Evolutionary conservation across 2,113 vertebrate genomes (phyloP).

Genomic region (Indri indri): DNA sequence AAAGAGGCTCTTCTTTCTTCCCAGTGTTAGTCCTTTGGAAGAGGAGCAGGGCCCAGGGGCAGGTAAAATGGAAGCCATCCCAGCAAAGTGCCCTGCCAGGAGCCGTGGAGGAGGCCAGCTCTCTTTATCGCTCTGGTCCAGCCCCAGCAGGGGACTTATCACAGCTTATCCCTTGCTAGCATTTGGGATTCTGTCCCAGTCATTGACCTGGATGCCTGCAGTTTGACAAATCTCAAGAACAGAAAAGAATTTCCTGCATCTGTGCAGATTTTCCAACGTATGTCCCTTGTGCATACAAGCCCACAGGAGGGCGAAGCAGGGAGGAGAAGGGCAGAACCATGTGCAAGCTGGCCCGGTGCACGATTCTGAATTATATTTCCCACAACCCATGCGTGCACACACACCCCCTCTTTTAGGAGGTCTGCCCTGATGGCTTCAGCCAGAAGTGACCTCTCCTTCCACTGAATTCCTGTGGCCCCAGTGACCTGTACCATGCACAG

Average conservation of each 20-base stretch:
- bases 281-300: not conserved
- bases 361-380: not conserved
- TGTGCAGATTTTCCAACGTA: not conserved
- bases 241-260: not conserved
- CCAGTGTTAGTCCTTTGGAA: not conserved
- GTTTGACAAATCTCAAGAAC: not conserved
- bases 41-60: not conserved
- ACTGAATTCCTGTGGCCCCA: not conserved
- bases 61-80: not conserved
- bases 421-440: not conserved
- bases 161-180: not conserved
- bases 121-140: not conserved
- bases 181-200: not conserved
- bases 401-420: not conserved
- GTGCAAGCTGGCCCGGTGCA: no score
- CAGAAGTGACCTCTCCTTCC: not conserved
- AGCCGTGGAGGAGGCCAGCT: no score
- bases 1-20: not conserved
- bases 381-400: no score
- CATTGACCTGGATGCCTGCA: not conserved
- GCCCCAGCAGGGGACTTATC: not conserved
- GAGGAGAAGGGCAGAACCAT: not conserved
- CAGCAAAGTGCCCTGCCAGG: not conserved
- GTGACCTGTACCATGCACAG: not conserved
- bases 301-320: no score